These are phyloP conservation scores for Drosophila putrida DNA, from an alignment of 2,888 invertebrate genomes.

Conservation along the genomic window DNA sequence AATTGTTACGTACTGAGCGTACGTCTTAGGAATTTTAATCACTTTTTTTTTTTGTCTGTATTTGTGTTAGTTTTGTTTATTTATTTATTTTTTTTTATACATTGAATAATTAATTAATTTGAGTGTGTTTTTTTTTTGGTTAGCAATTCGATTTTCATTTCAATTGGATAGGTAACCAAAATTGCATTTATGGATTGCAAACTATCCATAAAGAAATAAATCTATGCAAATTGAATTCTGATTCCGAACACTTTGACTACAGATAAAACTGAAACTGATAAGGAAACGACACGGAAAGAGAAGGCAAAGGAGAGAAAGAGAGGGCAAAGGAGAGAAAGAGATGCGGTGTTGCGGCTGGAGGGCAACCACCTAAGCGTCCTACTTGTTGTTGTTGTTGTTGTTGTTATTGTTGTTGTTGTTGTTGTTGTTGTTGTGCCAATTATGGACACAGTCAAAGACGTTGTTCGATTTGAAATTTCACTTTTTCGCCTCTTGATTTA, in stretches of 20 bases:
- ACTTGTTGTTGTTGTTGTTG: slow-evolving; percentile 39
- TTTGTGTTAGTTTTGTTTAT: slow-evolving; percentile 20
- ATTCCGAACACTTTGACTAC: slow-evolving; percentile 35
- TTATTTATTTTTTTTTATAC: slow-evolving; percentile 21
- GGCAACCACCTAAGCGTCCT: slow-evolving; percentile 69
- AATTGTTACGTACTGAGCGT: slow-evolving; percentile 38
- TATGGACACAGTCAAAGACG: slow-evolving; percentile 50
- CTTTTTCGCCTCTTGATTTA: slow-evolving; percentile 33
- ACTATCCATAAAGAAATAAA: slow-evolving; percentile 23
- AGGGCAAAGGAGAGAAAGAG: not conserved
- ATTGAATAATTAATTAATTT: slow-evolving; percentile 53
- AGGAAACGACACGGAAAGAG: not conserved
- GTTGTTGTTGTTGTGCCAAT: slow-evolving; percentile 54
- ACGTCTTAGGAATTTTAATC: slow-evolving; percentile 64
- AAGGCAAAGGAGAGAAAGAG: too few species aligned
- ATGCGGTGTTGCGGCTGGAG: slow-evolving; percentile 12
- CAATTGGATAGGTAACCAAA: slow-evolving; percentile 49
- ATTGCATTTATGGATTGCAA: slow-evolving; percentile 43
- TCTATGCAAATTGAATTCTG: slow-evolving; percentile 38
- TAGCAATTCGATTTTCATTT: slow-evolving; percentile 66
- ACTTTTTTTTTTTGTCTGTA: slow-evolving; percentile 18
- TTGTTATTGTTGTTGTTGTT: slow-evolving; percentile 40
- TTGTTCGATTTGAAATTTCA: slow-evolving; percentile 61
- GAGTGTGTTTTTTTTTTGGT: slow-evolving; percentile 26
- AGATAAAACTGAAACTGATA: slow-evolving; percentile 6